Conservation (phyloP, 1,140 invertebrate genomes). For the Ceratosolen solmsi region DNA sequence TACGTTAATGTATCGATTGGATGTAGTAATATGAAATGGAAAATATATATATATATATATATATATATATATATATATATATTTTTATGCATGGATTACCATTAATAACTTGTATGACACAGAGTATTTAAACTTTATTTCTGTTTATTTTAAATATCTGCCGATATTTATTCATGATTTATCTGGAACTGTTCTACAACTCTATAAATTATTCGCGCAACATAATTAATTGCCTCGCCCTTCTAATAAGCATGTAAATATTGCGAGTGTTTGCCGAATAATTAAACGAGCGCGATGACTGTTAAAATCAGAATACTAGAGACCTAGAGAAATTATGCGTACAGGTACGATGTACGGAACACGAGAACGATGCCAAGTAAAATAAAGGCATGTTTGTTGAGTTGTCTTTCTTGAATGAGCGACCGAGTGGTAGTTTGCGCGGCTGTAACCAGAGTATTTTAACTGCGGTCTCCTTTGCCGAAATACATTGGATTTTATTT, state of each 20-base stretch:
- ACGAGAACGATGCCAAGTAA: constrained; percentile 33
- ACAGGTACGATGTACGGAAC: neutral
- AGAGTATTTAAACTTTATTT: too few relatives aligned
- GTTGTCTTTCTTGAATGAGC: constrained; percentile 38
- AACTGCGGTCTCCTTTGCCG: constrained; percentile 21
- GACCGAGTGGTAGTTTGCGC: constrained; percentile 25
- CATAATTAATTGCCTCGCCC: neutral
- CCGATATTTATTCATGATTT: too few relatives aligned
- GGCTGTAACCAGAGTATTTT: constrained; percentile 48
- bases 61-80: too few relatives aligned
- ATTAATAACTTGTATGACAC: too few relatives aligned
- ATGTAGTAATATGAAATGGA: neutral
- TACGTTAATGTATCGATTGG: neutral
- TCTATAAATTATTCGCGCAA: neutral
- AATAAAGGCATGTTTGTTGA: constrained; percentile 46
- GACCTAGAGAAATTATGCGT: neutral
- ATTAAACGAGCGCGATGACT: constrained; percentile 13
- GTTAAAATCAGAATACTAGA: constrained; percentile 1
- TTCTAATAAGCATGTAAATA: constrained; percentile 22
- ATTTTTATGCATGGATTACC: too few relatives aligned
- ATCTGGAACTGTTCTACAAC: neutral
- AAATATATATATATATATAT: neutral
- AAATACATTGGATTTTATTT: constrained; percentile 43
- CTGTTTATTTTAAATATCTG: too few relatives aligned
- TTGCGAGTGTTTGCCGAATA: constrained; percentile 37